Evolutionary conservation across 2,888 invertebrate genomes (phyloP).

Genomic region (Watsonalla cultraria): DNA sequence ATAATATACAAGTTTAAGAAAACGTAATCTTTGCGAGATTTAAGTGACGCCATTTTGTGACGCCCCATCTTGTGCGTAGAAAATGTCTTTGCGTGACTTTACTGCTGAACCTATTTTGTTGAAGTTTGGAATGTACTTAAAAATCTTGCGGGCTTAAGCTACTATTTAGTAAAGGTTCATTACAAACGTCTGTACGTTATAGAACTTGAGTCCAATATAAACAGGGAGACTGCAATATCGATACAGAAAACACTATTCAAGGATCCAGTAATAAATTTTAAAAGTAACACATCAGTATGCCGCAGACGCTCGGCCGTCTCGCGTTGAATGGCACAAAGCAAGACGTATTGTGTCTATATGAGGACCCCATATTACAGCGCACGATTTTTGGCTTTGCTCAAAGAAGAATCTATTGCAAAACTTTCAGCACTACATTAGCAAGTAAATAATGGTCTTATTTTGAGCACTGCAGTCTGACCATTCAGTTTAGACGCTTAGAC

Average conservation of each 20-base stretch:
- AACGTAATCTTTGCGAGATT: no score
- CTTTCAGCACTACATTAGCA: neutral
- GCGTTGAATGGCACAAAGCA: conserved; percentile 66
- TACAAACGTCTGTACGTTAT: no score
- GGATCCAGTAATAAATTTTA: conserved; percentile 66
- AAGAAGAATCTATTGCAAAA: conserved; percentile 3
- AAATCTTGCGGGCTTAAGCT: no score
- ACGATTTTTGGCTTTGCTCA: conserved; percentile 24
- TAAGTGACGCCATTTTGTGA: no score
- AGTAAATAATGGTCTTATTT: neutral
- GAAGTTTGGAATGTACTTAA: no score
- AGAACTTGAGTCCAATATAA: neutral
- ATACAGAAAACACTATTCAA: conserved; percentile 27
- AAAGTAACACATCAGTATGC: conserved; percentile 74
- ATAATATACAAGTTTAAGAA: no score
- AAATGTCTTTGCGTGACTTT: no score
- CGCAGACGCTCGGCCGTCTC: conserved; percentile 53
- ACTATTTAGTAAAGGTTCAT: no score
- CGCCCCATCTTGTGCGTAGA: no score
- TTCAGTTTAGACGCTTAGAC: neutral
- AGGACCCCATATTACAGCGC: conserved; percentile 34
- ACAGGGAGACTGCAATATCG: conserved; percentile 1
- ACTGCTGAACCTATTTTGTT: no score
- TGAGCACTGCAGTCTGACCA: neutral
- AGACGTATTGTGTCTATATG: conserved; percentile 63